phyloP scores from a whole-genome alignment of 2,113 vertebrate species.

The Gymnarchus niloticus region DNA sequence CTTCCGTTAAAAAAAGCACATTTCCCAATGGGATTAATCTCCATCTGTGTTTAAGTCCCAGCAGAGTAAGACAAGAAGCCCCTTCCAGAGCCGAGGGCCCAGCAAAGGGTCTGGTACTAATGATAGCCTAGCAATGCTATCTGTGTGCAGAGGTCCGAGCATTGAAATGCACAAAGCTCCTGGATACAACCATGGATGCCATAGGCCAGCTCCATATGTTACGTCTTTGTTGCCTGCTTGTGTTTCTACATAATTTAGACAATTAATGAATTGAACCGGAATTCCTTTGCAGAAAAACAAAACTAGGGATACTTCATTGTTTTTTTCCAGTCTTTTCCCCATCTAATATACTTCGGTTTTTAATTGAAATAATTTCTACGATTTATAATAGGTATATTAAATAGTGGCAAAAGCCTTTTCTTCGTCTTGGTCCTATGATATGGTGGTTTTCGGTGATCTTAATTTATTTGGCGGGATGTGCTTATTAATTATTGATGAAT shows the following conservation, averaged over 20 bases:
- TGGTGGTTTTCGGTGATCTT: background rate
- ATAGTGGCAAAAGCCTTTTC: background rate
- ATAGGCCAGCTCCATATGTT: conserved; percentile 5
- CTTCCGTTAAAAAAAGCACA: conserved; percentile 23
- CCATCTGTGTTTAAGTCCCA: conserved; percentile 55
- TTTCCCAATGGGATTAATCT: conserved; percentile 63
- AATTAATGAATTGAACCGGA: too few relatives aligned
- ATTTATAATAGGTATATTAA: background rate
- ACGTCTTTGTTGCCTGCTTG: background rate
- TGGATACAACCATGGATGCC: conserved; percentile 10
- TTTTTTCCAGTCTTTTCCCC: background rate
- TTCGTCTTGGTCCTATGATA: background rate
- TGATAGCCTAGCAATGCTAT: conserved; percentile 26
- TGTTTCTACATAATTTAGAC: background rate
- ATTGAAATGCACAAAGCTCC: background rate
- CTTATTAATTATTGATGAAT: too few relatives aligned
- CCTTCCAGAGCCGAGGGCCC: conserved; percentile 23
- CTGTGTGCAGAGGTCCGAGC: conserved; percentile 20
- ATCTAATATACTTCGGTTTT: background rate
- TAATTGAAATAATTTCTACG: background rate
- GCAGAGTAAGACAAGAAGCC: conserved; percentile 46
- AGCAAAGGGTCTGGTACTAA: conserved; percentile 29
- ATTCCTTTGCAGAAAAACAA: too few relatives aligned
- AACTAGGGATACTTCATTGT: background rate
- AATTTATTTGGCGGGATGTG: background rate